Base-by-base conservation (phyloP, 2,888 invertebrate genomes). In the Trachelus iudaicus region DNA sequence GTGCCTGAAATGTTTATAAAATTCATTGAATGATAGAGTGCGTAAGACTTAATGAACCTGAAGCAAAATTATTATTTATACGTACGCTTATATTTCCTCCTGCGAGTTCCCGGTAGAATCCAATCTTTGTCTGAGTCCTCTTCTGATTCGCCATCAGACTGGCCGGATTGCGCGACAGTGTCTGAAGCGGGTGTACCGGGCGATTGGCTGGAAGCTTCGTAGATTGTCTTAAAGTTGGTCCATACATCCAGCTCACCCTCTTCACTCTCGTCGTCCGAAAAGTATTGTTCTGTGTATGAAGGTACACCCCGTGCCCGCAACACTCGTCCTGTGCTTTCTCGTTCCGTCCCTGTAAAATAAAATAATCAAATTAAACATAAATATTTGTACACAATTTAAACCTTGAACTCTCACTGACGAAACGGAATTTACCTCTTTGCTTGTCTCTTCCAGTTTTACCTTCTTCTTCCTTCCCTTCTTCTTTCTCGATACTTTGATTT, bases 111-210 rank as follows among this genome's bases (percentile, higher is more conserved):
- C 75, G 91, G 91, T 86, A 91, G 76, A 79, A 90, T 87, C 91
- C 91, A 91, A 82, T 91, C 91, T 84, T 90, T 87, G 84, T 91
- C 91, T 75, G 91, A 90, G 85, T 91, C 90, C 86, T 87, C 80
- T 74, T 85, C 87, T 73, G 89, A 85, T 69, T 85, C 77, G 77
- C 85, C 83, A 75, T 83, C 85, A 73, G 79, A 69, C 74, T 84
- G 83, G 79, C 84, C 83, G 80, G 75, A 75, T 81, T 87, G 88
- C 74, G 85, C 23, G 80, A 83, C 9, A 87, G 81, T 35, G 84
- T 87, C 74, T 79, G 82, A 30, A 83, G 82, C 40, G 82, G 88
- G 81, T 86, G 87, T 11, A 83, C 81, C 73, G 79, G 80, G 75
- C 83, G 85, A 87, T 82, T 86, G 37, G 84, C 85, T 79, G 84